Base-by-base conservation (phyloP, 2,113 vertebrate genomes). In the Sciurus niger region DNA sequence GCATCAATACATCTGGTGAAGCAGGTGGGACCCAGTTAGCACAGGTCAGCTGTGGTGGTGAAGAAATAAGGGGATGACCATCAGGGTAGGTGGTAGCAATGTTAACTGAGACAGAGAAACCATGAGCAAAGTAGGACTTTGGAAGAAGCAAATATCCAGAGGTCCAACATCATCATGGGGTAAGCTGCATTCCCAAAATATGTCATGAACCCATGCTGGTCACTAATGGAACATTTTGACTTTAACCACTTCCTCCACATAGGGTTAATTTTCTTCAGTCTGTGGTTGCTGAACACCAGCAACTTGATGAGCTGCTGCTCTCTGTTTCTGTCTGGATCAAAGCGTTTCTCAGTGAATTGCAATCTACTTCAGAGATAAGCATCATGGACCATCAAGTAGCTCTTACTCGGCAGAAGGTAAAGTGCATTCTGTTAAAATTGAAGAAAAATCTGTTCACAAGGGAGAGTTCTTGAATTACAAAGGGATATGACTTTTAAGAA, bases 251-350 rank as follows among this genome's bases (percentile, higher is more conserved):
- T 51, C 89, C 92, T 93, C 95, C 70, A n/a, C 94, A 0, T 78
- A 99, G 99, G 97, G 98, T 98, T 79, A 93, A 84, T 93, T 98
- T 98, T 73, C 98, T 99, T 89, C 98, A 99, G 28, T 97, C 98
- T 6, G 98, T 99, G 65, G 97, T 99, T 88, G 93, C 97, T 20
- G 98, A 99, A 84, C 98, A 99, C 53, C 98, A 98, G 93, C 98
- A 99, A 84, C 99, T 99, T 98, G 99, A 99, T 97, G 98, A 99
- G 92, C 95, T 98, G 37, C 98, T 99, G 37, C 98, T 99, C 77
- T 97, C 98, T 55, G 98, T 99, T 97, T 99, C 99, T 48, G 98
- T 99, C 68, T 99, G 99, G 99, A 99, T 99, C 96, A 99, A 99
- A 96, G 98, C 98, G 94, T 99, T 99, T 93, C 99, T 99, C 78